A percentile compares a stretch with the other conserved stretches of the same genome.
phyloP scores from a whole-genome alignment of 2,113 vertebrate genomes.

The Notarius quadriscutis region DNA sequence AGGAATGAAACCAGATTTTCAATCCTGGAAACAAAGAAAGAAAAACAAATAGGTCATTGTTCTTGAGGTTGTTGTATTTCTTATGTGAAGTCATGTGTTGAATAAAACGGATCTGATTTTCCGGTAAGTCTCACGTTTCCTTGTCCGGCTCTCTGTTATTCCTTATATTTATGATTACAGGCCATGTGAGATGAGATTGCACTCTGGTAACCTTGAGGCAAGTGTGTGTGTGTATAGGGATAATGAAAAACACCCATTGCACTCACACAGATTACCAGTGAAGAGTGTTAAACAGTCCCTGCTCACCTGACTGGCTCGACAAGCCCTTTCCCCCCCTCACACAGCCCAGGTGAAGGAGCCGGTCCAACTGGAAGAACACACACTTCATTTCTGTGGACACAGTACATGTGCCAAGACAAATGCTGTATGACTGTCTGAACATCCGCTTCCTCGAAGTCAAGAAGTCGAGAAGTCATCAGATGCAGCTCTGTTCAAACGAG shows the following conservation, averaged over 20 bases:
- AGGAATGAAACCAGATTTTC: background rate
- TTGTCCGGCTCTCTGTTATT: background rate
- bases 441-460: constrained; percentile 30
- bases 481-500: background rate
- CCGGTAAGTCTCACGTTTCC: background rate
- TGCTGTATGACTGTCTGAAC: background rate
- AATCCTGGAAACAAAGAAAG: background rate
- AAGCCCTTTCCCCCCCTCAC: constrained; percentile 2
- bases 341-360: constrained; percentile 27
- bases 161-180: background rate
- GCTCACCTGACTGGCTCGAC: constrained; percentile 46
- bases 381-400: constrained; percentile 13
- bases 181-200: background rate
- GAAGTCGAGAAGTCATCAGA: background rate
- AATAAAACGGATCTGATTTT: constrained; percentile 10
- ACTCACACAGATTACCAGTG: background rate
- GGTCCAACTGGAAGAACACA: constrained; percentile 47
- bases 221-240: background rate
- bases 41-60: background rate
- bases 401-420: background rate
- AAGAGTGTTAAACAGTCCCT: constrained; percentile 7
- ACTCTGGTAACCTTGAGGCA: constrained; percentile 1
- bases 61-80: background rate
- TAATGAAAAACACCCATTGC: background rate
- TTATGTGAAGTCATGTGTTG: background rate